Evolutionary conservation across 1,140 invertebrate genomes (phyloP), one percentile per base, ranked within the genome.

Genomic region (Drosophila paulistorum): DNA sequence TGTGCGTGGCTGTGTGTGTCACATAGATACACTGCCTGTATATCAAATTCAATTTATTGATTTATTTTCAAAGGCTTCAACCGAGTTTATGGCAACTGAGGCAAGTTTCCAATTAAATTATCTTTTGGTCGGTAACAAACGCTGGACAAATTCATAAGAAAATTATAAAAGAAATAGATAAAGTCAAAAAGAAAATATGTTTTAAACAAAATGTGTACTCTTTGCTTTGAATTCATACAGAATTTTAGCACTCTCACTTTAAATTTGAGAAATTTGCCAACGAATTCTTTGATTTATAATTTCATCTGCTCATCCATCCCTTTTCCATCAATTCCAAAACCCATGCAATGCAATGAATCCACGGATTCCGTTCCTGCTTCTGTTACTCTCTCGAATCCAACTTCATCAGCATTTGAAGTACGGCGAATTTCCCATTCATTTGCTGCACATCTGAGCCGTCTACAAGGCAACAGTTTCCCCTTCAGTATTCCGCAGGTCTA

Each of bases 341-440:
- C 30, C 30, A 30, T 30, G 3, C 9, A 51, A 57, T 59, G 30
- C 57, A 33, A 37, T 59, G 57, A 59, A 59, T 59, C 9, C 57
- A 59, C 17, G 57, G 30, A 59, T 59, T 59, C 35, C 11, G 45
- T 51, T 23, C 45, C 45, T 51, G 17, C 17, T 48, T 17, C 45
- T 48, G 45, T 0, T 48, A 17, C 45, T 48, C 14, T 48, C 45
- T 23, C 45, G 45, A 30, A 23, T 30, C 20, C 61, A 64, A 64
- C 61, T 64, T 64, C 42, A 64, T 51, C 45, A 51, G 57, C 39
- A 57, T 41, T 74, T 63, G 58, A 66, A 71, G 64, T 71, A 69
- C 62, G 39, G 64, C 48, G 58, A 33, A 65, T 65, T 73, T 75
- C 67, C 35, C 65, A 76, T 76, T 75, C 62, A 75, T 78, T 72